Percentiles rank a stretch among this genome's conserved stretches.
phyloP scores from a whole-genome alignment of 2,113 vertebrate genomes.

The Ranitomeya variabilis region DNA sequence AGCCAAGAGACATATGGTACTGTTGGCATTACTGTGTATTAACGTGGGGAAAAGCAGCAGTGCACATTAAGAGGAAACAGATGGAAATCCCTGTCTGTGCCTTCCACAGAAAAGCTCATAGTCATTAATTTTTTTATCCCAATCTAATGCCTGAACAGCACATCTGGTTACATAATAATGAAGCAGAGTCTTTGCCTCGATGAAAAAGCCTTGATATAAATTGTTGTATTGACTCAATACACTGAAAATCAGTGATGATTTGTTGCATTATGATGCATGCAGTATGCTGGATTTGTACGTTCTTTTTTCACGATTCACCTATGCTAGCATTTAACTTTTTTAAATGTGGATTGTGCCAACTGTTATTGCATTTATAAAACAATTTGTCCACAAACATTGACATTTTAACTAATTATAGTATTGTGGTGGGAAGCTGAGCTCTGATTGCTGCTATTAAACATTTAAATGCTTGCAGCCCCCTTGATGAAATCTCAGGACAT shows the following conservation, averaged over 20 bases:
- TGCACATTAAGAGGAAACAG: constrained; percentile 32
- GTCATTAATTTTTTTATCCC: constrained; percentile 47
- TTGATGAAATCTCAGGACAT: no score
- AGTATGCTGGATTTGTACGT: no score
- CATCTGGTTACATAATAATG: constrained; percentile 33
- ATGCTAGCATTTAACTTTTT: no score
- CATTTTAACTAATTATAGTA: no score
- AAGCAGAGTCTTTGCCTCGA: constrained; percentile 11
- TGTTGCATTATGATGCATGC: no score
- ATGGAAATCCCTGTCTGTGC: constrained; percentile 31
- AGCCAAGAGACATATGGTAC: background rate
- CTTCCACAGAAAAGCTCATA: constrained; percentile 25
- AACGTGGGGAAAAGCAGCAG: background rate
- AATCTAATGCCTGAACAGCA: constrained; percentile 39
- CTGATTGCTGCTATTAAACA: no score
- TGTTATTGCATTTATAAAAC: no score
- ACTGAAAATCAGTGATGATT: background rate
- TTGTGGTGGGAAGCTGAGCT: no score
- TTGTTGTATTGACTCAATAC: background rate
- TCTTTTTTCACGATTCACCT: no score
- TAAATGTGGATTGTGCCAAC: no score
- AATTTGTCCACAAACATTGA: no score
- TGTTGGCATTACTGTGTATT: background rate
- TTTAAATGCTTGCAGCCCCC: no score
- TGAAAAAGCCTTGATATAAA: background rate